Evolutionary conservation across 1,140 invertebrate genomes (phyloP).

Genomic region (Leptonema lineaticorne): DNA sequence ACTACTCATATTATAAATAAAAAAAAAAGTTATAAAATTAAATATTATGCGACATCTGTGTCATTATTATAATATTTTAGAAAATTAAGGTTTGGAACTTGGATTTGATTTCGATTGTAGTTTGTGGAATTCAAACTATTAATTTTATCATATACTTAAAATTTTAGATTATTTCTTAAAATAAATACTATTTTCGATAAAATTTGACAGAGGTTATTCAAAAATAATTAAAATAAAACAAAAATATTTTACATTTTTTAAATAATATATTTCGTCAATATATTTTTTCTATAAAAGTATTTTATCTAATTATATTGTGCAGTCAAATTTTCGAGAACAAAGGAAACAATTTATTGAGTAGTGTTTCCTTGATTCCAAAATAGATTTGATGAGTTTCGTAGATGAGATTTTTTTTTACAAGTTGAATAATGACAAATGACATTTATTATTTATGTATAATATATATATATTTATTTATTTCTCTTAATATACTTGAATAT

Average conservation of each 20-base stretch:
- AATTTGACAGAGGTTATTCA: not conserved
- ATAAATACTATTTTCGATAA: too few relatives aligned
- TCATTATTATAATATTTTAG: too few relatives aligned
- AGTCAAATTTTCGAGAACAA: conserved; percentile 12
- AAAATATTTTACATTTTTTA: conserved; percentile 11
- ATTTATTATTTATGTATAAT: too few relatives aligned
- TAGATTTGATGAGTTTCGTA: not conserved
- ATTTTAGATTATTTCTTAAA: too few relatives aligned
- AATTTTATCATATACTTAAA: too few relatives aligned
- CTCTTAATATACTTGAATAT: not conserved
- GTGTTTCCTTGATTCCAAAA: conserved; percentile 2
- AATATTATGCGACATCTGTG: too few relatives aligned
- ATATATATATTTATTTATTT: too few relatives aligned
- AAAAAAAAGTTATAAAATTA: too few relatives aligned
- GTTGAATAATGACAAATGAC: not conserved
- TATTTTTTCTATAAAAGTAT: conserved; percentile 18
- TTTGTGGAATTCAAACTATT: too few relatives aligned
- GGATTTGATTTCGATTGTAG: too few relatives aligned
- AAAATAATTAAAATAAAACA: not conserved
- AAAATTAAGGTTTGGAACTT: too few relatives aligned
- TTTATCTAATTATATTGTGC: conserved; percentile 17
- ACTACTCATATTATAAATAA: too few relatives aligned
- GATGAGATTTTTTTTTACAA: not conserved
- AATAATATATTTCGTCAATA: conserved; percentile 7
- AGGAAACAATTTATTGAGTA: conserved; percentile 2